Evolutionary conservation across 2,113 vertebrate species (phyloP).

Genomic region (Oophaga pumilio): DNA sequence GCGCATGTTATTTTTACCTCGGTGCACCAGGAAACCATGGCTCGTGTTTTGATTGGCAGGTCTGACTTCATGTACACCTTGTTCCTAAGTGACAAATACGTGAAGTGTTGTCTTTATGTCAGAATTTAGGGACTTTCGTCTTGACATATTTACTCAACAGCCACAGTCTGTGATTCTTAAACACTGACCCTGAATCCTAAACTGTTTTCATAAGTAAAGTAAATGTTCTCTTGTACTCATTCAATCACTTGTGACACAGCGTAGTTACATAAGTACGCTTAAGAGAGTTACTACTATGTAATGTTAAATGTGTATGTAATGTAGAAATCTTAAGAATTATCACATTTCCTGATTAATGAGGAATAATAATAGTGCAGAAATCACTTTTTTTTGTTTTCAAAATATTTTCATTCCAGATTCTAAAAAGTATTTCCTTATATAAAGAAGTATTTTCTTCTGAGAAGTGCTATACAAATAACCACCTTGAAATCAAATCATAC

Average conservation of each 20-base stretch:
- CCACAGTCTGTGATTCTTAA: conserved; percentile 37
- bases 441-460: too few species aligned
- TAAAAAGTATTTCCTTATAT: not conserved
- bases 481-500: not conserved
- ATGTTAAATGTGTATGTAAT: not conserved
- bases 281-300: not conserved
- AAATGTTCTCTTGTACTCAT: conserved; percentile 39
- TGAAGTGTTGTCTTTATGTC: conserved; percentile 42
- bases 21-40: not conserved
- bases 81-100: conserved; percentile 46
- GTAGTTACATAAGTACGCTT: conserved; percentile 10
- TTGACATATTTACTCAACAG: conserved; percentile 46
- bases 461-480: not conserved
- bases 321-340: not conserved
- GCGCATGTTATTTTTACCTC: conserved; percentile 16
- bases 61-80: conserved; percentile 32
- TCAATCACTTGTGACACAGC: conserved; percentile 7
- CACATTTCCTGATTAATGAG: not conserved
- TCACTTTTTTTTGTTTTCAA: not conserved
- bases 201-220: conserved; percentile 40
- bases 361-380: too few species aligned
- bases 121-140: conserved; percentile 41
- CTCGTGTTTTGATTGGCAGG: conserved; percentile 39
- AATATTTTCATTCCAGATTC: not conserved
- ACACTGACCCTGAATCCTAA: conserved; percentile 30